These are phyloP conservation scores for Thalpophila matura DNA, from an alignment of 2,888 invertebrate species.

Conservation along the genomic window DNA sequence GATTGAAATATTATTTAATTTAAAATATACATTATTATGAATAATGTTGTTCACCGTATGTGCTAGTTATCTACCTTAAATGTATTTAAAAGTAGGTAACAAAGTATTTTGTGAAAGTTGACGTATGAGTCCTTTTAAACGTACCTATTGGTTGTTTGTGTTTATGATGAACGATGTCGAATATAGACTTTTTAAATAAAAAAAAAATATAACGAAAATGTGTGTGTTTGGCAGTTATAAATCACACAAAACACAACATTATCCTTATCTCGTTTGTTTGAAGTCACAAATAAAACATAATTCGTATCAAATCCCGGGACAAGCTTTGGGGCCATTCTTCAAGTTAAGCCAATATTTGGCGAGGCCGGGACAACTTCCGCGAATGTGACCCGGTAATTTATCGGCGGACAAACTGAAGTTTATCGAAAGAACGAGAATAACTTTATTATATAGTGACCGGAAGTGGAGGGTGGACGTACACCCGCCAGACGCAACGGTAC, in stretches of 20 bases:
- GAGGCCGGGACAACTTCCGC: slow-evolving; percentile 78
- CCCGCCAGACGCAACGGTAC: slow-evolving; percentile 68
- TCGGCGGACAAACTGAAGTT: slow-evolving; percentile 89
- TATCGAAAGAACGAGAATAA: slow-evolving; percentile 90
- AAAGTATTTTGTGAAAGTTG: too few relatives aligned
- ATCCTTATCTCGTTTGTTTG: slow-evolving; percentile 71
- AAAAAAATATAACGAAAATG: neutral
- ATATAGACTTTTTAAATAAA: too few relatives aligned
- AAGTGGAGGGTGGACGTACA: slow-evolving; percentile 76
- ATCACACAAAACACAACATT: slow-evolving; percentile 60
- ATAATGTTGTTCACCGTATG: too few relatives aligned
- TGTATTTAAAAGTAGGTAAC: too few relatives aligned
- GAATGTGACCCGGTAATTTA: slow-evolving; percentile 88
- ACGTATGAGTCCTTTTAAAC: too few relatives aligned
- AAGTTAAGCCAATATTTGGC: slow-evolving; percentile 90
- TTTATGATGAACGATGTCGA: too few relatives aligned
- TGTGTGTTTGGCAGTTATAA: slow-evolving; percentile 43
- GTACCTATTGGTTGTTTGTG: too few relatives aligned
- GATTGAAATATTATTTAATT: neutral
- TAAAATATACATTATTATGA: too few relatives aligned
- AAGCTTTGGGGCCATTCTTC: slow-evolving; percentile 79
- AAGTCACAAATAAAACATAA: slow-evolving; percentile 73
- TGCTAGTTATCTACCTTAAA: too few relatives aligned
- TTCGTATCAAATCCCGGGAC: slow-evolving; percentile 78
- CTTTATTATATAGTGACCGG: slow-evolving; percentile 91